phyloP scores from a whole-genome alignment of 2,888 invertebrate genomes.

The Frankliniella fusca region DNA sequence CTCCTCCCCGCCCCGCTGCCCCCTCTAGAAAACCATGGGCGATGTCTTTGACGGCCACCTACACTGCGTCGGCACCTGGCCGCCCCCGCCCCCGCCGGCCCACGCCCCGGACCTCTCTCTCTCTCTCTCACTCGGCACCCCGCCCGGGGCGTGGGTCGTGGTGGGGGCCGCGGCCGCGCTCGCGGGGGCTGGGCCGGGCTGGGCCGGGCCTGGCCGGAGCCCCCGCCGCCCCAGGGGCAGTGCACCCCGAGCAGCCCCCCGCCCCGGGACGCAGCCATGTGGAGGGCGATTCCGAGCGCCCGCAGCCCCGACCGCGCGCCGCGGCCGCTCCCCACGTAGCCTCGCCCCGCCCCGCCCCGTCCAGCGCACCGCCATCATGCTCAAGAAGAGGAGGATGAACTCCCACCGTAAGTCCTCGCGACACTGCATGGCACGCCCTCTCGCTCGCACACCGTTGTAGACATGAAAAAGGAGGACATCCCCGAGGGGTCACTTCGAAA shows the following conservation, averaged over 20 bases:
- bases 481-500: too few species aligned
- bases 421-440: too few species aligned
- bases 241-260: not conserved
- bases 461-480: too few species aligned
- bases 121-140: too few species aligned
- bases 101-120: too few species aligned
- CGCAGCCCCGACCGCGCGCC: not conserved
- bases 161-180: too few species aligned
- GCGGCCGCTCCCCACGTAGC: not conserved
- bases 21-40: too few species aligned
- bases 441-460: too few species aligned
- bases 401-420: constrained; percentile 1
- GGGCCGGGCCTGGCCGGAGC: not conserved
- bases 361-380: not conserved
- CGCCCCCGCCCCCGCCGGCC: not conserved
- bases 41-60: not conserved
- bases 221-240: not conserved
- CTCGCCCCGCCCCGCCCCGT: not conserved
- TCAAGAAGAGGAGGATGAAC: constrained; percentile 16
- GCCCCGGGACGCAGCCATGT: not conserved
- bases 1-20: not conserved
- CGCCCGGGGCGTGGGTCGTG: too few species aligned
- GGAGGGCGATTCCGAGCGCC: not conserved
- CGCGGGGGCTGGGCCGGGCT: not conserved
- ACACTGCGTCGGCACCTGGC: not conserved